A percentile compares a stretch with the other conserved stretches of the same genome.
These are phyloP conservation scores for Hassar affinis DNA, from an alignment of 2,113 vertebrate genomes.

Conservation along the genomic window DNA sequence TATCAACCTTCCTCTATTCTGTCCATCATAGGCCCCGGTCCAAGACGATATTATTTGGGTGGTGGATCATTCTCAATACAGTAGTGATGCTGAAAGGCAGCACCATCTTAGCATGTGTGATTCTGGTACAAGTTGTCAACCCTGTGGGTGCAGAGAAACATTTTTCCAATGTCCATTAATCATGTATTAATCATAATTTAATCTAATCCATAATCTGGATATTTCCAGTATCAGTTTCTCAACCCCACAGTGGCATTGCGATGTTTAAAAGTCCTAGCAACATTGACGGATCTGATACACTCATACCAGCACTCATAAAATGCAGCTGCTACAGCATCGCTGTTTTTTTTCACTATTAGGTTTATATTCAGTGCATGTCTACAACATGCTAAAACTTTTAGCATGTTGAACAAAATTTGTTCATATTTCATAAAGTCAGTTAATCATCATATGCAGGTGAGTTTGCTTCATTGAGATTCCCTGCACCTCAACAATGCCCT, in stretches of 20 bases:
- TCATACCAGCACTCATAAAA: not conserved
- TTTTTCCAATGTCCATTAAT: not conserved
- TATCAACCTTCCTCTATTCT: not conserved
- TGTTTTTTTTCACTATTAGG: no score
- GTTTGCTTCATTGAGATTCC: conserved; percentile 26
- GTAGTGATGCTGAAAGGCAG: not conserved
- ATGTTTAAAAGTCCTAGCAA: not conserved
- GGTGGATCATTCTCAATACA: not conserved
- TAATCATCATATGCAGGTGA: conserved; percentile 13
- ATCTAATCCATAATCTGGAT: not conserved
- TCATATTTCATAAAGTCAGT: not conserved
- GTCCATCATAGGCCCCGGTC: not conserved
- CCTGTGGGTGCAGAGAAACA: not conserved
- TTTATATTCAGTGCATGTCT: conserved; percentile 8
- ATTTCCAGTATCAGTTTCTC: not conserved
- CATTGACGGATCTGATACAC: not conserved
- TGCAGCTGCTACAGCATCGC: not conserved
- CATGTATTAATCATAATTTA: not conserved
- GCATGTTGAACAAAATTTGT: conserved; percentile 31
- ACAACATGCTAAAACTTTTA: not conserved
- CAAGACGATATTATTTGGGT: not conserved
- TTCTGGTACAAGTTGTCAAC: not conserved
- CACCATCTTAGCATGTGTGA: not conserved
- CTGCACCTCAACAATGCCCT: conserved; percentile 14
- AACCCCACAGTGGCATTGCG: not conserved